Evolutionary conservation across 2,113 vertebrate genomes (phyloP), one percentile per base, ranked within the genome.

Genomic region (Turdus rufiventris): DNA sequence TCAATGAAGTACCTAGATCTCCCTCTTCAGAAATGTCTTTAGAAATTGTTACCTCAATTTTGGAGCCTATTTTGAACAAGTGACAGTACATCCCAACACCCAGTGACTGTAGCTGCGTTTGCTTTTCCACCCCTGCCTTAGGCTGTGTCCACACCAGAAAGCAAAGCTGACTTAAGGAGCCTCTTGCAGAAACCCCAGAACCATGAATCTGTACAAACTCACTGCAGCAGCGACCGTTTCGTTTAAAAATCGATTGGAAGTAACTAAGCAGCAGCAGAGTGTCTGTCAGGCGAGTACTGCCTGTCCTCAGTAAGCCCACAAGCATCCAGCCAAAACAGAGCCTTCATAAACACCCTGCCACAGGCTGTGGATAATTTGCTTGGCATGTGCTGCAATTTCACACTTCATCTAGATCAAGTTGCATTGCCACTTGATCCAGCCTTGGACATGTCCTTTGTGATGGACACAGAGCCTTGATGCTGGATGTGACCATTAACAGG

Each of bases 81-180:
- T 8, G 18, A 24, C 20, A 68, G 31, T 33, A 43, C 33, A 40
- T 12, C 26, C 21, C 58, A 63, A 48, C 14, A 36, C 11, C 24
- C 40, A 31, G 9, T 33, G 34, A 38, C 12, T 6, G 2, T 11
- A 63, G 34, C 68, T 43, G 26, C 0, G 0, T 29, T 8, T 20
- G 25, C 14, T 63, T 36, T 85, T 66, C 33, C 36, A 18, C 38
- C 60, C 48, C 38, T 31, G 58, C 53, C 63, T 80, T 29, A 67
- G 33, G 33, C 28, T 47, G 7, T 47, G 33, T 36, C 53, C 34
- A 31, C 51, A 2, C 18, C 50, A 40, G 34, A n/a, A 8, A 29
- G 57, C 33, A 72, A 72, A 54, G 31, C 25, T 20, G 28, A 31
- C 25, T 48, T 25, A 13, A 21, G 4, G 34, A 63, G 18, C 8